Evolutionary conservation across 2,113 vertebrate species (phyloP).

Genomic region (Solea solea): DNA sequence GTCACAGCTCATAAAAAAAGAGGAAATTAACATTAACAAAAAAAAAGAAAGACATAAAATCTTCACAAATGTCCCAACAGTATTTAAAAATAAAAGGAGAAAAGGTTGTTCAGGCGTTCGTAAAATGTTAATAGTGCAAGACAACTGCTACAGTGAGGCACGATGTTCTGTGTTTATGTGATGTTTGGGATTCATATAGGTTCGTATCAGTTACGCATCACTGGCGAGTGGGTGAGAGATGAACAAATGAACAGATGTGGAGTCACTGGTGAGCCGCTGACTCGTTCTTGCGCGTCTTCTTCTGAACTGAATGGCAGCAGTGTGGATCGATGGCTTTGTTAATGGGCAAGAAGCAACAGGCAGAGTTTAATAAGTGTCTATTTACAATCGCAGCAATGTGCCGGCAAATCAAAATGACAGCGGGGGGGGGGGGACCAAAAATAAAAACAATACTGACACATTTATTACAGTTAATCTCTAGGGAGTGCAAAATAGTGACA

Average conservation of each 20-base stretch:
- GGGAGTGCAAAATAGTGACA: conserved; percentile 92
- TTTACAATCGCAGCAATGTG: conserved; percentile 82
- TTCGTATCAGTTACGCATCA: conserved; percentile 31
- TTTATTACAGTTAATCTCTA: conserved; percentile 79
- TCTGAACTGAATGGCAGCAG: conserved; percentile 56
- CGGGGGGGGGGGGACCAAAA: conserved; percentile 1
- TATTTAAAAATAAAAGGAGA: conserved; percentile 88
- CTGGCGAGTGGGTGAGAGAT: conserved; percentile 14
- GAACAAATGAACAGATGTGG: conserved; percentile 44
- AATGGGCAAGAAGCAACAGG: conserved; percentile 64
- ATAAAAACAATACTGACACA: conserved; percentile 75
- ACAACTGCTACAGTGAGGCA: conserved; percentile 91
- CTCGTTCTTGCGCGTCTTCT: conserved; percentile 38
- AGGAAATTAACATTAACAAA: conserved; percentile 77
- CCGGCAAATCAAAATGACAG: conserved; percentile 78
- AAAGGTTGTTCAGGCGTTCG: conserved; percentile 91
- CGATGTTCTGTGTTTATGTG: conserved; percentile 69
- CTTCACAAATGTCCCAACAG: conserved; percentile 91
- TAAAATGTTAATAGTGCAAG: conserved; percentile 92
- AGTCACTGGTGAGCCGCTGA: conserved; percentile 29
- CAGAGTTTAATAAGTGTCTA: conserved; percentile 63
- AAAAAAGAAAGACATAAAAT: conserved; percentile 87
- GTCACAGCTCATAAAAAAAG: conserved; percentile 88
- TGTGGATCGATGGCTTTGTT: conserved; percentile 67
- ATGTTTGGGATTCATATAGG: conserved; percentile 42